A percentile compares a stretch with the other conserved stretches of the same genome.
phyloP scores from a whole-genome alignment of 2,797 vertebrate species.

The Sebastes taczanowskii region DNA sequence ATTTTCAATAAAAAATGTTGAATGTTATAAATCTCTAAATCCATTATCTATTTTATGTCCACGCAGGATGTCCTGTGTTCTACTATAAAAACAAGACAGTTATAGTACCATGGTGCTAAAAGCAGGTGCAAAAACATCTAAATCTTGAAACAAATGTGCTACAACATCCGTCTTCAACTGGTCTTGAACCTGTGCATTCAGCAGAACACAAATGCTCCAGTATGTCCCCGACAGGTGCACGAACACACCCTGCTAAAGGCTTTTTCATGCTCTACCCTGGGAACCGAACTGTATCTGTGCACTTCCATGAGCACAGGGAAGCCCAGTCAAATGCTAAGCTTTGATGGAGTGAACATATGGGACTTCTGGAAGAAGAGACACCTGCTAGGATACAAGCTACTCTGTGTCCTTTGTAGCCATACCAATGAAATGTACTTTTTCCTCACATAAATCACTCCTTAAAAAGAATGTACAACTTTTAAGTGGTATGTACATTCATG shows the following conservation, averaged over 20 bases:
- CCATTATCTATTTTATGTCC: not conserved
- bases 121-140: conserved; percentile 38
- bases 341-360: conserved; percentile 61
- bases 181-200: conserved; percentile 28
- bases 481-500: not conserved
- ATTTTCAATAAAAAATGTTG: not conserved
- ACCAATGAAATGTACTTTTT: not conserved
- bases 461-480: not conserved
- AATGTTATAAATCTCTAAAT: not conserved
- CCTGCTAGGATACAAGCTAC: conserved; percentile 22
- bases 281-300: conserved; percentile 31
- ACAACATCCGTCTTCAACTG: conserved; percentile 34
- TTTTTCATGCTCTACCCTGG: conserved; percentile 58
- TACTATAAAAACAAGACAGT: not conserved
- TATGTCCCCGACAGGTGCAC: conserved; percentile 52
- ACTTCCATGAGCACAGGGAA: conserved; percentile 6
- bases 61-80: not conserved
- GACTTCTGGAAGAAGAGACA: conserved; percentile 24
- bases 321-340: conserved; percentile 36
- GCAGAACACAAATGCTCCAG: conserved; percentile 17
- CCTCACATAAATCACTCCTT: conserved; percentile 2
- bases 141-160: conserved; percentile 32
- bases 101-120: not conserved
- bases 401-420: not conserved
- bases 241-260: conserved; percentile 37